A percentile compares a stretch with the other conserved stretches of the same genome.
These are phyloP conservation scores for Dascillus cervinus DNA, from an alignment of 2,888 invertebrate species.

Conservation along the genomic window DNA sequence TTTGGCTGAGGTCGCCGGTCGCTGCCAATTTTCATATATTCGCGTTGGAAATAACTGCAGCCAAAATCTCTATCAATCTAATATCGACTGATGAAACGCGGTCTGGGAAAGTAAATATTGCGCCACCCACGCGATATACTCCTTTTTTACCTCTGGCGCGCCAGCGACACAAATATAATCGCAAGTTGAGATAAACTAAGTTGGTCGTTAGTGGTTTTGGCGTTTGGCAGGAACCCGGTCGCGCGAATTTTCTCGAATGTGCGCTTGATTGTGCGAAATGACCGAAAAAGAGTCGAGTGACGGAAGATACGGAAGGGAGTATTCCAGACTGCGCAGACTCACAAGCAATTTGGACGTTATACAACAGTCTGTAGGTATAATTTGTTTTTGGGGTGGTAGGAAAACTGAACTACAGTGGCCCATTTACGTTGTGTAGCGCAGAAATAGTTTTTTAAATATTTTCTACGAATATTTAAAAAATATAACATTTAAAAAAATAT, in stretches of 20 bases:
- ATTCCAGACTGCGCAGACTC: conserved; percentile 57
- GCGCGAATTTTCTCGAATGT: conserved; percentile 3
- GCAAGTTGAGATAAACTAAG: conserved; percentile 13
- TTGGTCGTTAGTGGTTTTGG: conserved; percentile 11
- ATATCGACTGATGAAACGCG: too few relatives aligned
- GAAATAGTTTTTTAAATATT: conserved; percentile 19
- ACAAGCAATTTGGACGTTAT: conserved; percentile 61
- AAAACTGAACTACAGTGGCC: too few relatives aligned
- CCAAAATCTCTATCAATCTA: too few relatives aligned
- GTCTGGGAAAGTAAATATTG: too few relatives aligned
- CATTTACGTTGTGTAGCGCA: too few relatives aligned
- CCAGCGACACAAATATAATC: conserved; percentile 15
- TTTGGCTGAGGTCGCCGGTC: too few relatives aligned
- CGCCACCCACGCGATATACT: too few relatives aligned
- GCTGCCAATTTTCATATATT: too few relatives aligned
- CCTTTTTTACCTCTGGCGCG: conserved; percentile 18
- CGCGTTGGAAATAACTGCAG: too few relatives aligned
- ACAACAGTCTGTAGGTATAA: conserved; percentile 58
- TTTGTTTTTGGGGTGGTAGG: conserved; percentile 25
- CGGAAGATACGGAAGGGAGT: conserved; percentile 57
- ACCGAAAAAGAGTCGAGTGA: conserved; percentile 12
- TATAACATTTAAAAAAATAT: too few relatives aligned
- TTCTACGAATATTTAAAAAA: conserved; percentile 8
- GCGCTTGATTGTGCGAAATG: too few relatives aligned
- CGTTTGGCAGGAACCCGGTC: conserved; percentile 12